phyloP scores from a whole-genome alignment of 2,797 vertebrate species.

The Myotis findleyi region DNA sequence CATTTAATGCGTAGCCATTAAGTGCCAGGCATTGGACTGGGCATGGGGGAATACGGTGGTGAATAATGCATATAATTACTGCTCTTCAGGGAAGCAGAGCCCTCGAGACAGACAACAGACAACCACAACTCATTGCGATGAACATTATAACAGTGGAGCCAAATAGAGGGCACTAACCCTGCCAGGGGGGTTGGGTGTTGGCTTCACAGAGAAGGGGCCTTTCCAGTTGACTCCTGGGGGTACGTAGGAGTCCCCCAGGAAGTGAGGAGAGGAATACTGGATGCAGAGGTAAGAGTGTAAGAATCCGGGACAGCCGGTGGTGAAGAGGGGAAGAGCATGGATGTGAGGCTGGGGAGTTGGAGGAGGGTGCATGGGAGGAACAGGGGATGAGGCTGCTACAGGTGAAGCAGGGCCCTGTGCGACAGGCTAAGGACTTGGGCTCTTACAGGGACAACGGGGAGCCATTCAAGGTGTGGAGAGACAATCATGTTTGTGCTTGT shows the following conservation, averaged over 20 bases:
- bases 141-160: not conserved
- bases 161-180: not conserved
- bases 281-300: not conserved
- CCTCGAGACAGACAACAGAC: not conserved
- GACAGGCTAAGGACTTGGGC: not conserved
- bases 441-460: not conserved
- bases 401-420: not conserved
- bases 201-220: not conserved
- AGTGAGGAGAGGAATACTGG: not conserved
- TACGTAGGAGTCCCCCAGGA: not conserved
- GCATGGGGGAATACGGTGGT: no score
- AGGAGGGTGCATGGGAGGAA: not conserved
- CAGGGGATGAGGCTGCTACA: not conserved
- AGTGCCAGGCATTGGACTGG: not conserved
- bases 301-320: accelerated
- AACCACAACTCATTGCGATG: not conserved
- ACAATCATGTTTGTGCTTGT: not conserved
- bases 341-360: no score
- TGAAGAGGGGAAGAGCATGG: accelerated
- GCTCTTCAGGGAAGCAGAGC: not conserved
- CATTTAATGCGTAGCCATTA: not conserved
- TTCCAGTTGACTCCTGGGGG: not conserved
- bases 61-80: not conserved
- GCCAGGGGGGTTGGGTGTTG: not conserved
- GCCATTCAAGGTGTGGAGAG: not conserved